Conservation (phyloP, 2,888 invertebrate species). For the Drosophila robusta region DNA sequence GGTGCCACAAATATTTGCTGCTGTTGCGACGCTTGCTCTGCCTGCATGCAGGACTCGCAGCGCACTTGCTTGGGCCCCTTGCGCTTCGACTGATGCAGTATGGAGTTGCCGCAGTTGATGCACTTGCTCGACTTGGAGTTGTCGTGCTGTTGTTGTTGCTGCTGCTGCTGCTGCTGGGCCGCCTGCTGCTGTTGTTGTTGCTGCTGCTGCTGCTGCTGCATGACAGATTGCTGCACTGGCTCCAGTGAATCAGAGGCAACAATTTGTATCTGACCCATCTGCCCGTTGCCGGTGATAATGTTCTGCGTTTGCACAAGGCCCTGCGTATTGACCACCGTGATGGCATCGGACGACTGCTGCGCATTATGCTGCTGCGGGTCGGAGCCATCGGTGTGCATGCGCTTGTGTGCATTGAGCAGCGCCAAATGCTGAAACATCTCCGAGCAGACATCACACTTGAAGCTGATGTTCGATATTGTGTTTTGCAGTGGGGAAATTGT, state of each 20-base stretch:
- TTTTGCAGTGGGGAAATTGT: constrained; percentile 86
- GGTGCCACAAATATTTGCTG: constrained; percentile 88
- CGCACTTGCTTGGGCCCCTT: constrained; percentile 88
- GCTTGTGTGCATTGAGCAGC: constrained; percentile 93
- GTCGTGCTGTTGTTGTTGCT: constrained; percentile 60
- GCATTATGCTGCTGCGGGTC: constrained; percentile 79
- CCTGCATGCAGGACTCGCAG: constrained; percentile 88
- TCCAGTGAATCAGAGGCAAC: constrained; percentile 86
- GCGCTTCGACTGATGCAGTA: constrained; percentile 87
- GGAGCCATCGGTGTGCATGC: constrained; percentile 89
- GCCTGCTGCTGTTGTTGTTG: constrained; percentile 38
- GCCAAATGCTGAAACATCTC: constrained; percentile 93
- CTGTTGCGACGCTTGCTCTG: constrained; percentile 85
- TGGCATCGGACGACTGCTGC: constrained; percentile 83
- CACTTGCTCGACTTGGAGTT: constrained; percentile 86
- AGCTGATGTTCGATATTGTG: constrained; percentile 92
- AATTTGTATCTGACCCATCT: constrained; percentile 87
- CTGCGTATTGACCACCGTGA: constrained; percentile 87
- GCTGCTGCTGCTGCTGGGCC: constrained; percentile 40
- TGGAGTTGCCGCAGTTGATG: constrained; percentile 87
- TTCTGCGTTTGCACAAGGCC: constrained; percentile 84
- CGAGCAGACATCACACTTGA: constrained; percentile 95
- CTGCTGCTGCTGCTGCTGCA: constrained; percentile 70
- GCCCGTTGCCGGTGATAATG: constrained; percentile 84
- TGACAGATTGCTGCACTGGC: constrained; percentile 68